These are phyloP conservation scores for Drosophila buzzatii DNA, from an alignment of 2,888 invertebrate genomes.

Conservation along the genomic window DNA sequence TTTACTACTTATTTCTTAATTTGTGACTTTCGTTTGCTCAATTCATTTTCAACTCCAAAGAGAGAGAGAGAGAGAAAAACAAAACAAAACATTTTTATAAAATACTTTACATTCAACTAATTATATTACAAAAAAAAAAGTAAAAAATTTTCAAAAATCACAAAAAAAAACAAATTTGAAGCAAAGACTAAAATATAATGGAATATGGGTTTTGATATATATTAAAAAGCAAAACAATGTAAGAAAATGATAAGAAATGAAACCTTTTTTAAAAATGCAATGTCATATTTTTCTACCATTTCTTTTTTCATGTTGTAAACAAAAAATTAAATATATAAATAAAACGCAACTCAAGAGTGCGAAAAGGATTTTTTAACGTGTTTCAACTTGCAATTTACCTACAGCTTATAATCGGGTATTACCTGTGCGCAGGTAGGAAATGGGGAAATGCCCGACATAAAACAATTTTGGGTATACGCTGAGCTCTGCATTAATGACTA, in stretches of 20 bases:
- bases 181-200: conserved; percentile 70
- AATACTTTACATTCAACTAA: conserved; percentile 41
- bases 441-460: conserved; percentile 8
- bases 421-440: conserved; percentile 24
- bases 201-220: conserved; percentile 64
- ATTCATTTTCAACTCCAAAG: conserved; percentile 23
- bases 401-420: background rate
- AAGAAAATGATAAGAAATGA: conserved; percentile 5
- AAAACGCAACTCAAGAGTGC: conserved; percentile 34
- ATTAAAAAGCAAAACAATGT: conserved; percentile 3
- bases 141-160: conserved; percentile 11
- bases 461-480: background rate
- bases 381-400: conserved; percentile 6
- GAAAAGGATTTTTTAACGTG: conserved; percentile 2
- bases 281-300: conserved; percentile 79
- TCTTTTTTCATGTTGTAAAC: conserved; percentile 79
- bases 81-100: conserved; percentile 21
- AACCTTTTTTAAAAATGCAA: conserved; percentile 50
- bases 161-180: conserved; percentile 41
- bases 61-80: background rate
- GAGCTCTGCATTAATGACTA: background rate
- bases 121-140: conserved; percentile 23
- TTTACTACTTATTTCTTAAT: conserved; percentile 25
- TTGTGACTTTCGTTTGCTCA: conserved; percentile 35
- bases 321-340: conserved; percentile 28